Base-by-base conservation (phyloP, 2,113 vertebrate species). In the Eubucco bourcierii region DNA sequence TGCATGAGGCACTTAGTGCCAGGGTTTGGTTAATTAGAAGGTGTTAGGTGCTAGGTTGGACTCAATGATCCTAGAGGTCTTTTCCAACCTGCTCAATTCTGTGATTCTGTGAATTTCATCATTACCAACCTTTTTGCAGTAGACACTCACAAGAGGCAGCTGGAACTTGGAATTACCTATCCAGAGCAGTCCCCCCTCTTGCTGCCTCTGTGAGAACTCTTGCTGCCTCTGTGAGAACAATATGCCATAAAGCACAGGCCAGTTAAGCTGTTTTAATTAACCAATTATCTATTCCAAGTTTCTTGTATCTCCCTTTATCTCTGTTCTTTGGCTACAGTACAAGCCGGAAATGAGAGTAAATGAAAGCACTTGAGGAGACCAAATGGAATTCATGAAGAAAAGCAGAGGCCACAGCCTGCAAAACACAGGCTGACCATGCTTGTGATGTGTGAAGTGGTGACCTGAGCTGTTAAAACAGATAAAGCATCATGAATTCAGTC, bases 221-320 rank as follows among this genome's bases (percentile, higher is more conserved):
- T 94, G 93, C 56, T 76, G 85, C 73, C 90, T 46, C 90, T 16
- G 68, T 21, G 58, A 95, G 88, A 95, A 93, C 92, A 96, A 86
- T 88, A 60, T 83, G 88, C 91, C 93, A 95, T 91, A 94, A 94
- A 75, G 80, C 73, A 85, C 73, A 64, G 88, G 88, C 76, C 90
- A 84, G 90, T 92, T 87, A 94, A 95, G 87, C 93, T 85, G 85
- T 75, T 96, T 95, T 95, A 95, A 95, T 95, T 94, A 95, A 94
- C 90, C 90, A 86, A 96, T 95, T 96, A 93, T 95, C 92, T 93
- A 78, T 91, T 94, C 80, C n/a, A 29, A 72, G 88, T 94, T 93
- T 86, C 90, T 86, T 59, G n/a, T 58, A 86, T 76, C 61, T 87
- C 82, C 41, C 80, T 94, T 79, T 86, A 72, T 90, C 90, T 95